These are phyloP conservation scores for Oreonectes daqikongensis DNA, from an alignment of 2,797 vertebrate genomes.

Conservation along the genomic window DNA sequence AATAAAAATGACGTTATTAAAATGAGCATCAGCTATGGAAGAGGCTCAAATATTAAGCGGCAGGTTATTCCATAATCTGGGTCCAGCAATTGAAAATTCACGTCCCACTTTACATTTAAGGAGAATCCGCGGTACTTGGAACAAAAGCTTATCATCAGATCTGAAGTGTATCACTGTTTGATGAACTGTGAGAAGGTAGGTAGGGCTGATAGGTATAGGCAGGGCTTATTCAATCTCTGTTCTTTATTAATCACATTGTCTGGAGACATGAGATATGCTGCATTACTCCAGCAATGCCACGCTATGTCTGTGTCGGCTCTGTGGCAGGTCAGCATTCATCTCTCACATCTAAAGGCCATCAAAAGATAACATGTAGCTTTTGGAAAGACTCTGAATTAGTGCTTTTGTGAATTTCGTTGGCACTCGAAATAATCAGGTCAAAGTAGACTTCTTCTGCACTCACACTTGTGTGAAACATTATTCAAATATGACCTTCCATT, in stretches of 20 bases:
- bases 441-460: conserved; percentile 6
- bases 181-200: no score
- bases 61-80: no score
- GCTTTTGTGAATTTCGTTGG: conserved; percentile 27
- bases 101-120: no score
- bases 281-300: neutral
- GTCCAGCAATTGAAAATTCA: no score
- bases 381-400: conserved; percentile 4
- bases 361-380: conserved; percentile 27
- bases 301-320: conserved; percentile 1
- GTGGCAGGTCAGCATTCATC: conserved; percentile 26
- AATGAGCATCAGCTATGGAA: no score
- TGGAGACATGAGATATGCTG: neutral
- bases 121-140: no score
- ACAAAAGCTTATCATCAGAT: no score
- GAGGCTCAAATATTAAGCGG: no score
- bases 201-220: no score
- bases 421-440: conserved; percentile 52
- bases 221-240: neutral
- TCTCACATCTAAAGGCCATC: conserved; percentile 45
- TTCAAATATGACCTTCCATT: conserved; percentile 48
- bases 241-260: neutral
- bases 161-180: no score
- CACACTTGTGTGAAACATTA: conserved; percentile 32
- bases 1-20: no score